These are phyloP conservation scores for Typhlomys cinereus DNA, from an alignment of 2,113 vertebrate species.

Conservation along the genomic window DNA sequence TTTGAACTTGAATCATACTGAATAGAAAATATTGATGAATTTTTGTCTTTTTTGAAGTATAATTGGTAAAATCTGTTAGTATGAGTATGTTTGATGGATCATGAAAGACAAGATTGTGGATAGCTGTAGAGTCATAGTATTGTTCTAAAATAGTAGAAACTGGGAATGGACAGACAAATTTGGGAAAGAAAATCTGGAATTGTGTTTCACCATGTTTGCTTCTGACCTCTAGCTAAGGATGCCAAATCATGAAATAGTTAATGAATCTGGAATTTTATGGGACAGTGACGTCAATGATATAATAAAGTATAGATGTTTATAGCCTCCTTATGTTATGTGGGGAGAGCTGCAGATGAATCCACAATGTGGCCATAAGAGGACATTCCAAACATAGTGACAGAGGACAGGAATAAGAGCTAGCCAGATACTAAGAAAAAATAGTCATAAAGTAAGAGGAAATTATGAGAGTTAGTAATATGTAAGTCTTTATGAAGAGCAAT, in stretches of 20 bases:
- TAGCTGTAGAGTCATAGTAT: background rate
- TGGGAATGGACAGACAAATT: too few species aligned
- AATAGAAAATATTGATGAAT: background rate
- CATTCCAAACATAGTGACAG: background rate
- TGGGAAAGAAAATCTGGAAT: background rate
- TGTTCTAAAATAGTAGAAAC: too few species aligned
- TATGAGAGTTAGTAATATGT: background rate
- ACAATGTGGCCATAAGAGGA: background rate
- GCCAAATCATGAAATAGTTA: background rate
- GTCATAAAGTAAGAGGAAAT: background rate
- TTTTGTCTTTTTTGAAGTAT: background rate
- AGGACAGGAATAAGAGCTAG: background rate
- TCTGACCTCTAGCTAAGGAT: background rate
- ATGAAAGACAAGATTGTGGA: background rate
- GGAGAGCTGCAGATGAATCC: background rate
- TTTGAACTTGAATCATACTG: background rate
- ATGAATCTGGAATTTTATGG: background rate
- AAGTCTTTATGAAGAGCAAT: background rate
- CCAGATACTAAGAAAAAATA: background rate
- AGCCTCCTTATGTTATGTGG: background rate
- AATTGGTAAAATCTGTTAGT: background rate
- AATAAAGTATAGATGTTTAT: background rate
- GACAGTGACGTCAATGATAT: background rate
- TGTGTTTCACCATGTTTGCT: too few species aligned
- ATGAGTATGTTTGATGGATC: background rate